phyloP scores from a whole-genome alignment of 2,888 invertebrate genomes.

The Drosophila austrosaltans region DNA sequence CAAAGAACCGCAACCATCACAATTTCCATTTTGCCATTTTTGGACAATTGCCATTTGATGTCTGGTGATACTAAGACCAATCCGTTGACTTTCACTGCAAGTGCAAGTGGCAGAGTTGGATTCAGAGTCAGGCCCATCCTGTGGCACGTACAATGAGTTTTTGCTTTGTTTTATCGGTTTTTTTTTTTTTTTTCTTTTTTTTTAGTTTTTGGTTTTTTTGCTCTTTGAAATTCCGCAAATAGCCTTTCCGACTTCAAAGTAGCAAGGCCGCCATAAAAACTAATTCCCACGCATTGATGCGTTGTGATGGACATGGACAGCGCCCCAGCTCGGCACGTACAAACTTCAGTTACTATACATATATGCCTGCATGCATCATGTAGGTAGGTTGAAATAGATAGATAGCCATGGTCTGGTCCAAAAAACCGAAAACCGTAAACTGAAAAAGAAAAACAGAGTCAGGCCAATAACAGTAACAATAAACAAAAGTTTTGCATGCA shows the following conservation, averaged over 20 bases:
- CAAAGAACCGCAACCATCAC: constrained; percentile 1
- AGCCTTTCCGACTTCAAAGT: constrained; percentile 58
- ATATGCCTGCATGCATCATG: not conserved
- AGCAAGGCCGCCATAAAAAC: constrained; percentile 50
- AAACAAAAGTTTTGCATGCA: constrained; percentile 52
- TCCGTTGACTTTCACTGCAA: constrained; percentile 11
- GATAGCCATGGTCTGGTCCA: constrained; percentile 22
- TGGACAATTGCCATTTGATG: constrained; percentile 13
- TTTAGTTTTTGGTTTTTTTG: constrained; percentile 43
- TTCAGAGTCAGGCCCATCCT: constrained; percentile 5
- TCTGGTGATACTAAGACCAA: constrained; percentile 4
- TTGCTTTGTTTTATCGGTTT: not conserved
- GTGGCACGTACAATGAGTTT: constrained; percentile 9
- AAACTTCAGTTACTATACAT: not conserved
- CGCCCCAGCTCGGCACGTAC: constrained; percentile 17
- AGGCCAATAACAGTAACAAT: constrained; percentile 42
- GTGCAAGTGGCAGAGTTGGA: not conserved
- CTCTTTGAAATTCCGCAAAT: constrained; percentile 59
- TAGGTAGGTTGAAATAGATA: not conserved
- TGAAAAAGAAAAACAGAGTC: constrained; percentile 25
- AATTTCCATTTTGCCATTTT: constrained; percentile 12
- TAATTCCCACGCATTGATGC: constrained; percentile 63
- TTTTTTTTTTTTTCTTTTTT: not conserved
- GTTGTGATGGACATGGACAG: constrained; percentile 54
- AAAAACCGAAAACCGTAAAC: constrained; percentile 22